phyloP scores from a whole-genome alignment of 2,797 vertebrate species.

The Otolemur crassicaudatus region DNA sequence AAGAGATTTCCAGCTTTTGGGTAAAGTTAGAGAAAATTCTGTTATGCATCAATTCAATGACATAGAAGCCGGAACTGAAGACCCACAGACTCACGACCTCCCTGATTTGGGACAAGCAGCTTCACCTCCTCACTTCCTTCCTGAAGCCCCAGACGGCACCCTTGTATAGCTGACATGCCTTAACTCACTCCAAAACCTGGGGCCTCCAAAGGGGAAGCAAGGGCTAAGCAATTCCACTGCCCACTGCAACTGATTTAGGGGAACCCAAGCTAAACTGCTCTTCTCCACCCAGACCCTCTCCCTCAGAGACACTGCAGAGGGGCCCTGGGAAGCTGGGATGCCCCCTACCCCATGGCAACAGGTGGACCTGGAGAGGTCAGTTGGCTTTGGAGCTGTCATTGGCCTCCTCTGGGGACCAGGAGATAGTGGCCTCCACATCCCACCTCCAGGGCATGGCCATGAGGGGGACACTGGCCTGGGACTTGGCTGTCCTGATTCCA shows the following conservation, averaged over 20 bases:
- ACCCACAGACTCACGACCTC: accelerated
- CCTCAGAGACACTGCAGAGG: accelerated
- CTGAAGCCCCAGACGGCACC: accelerated
- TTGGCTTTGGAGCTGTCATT: accelerated
- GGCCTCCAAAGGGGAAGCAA: too few relatives aligned
- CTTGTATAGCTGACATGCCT: accelerated
- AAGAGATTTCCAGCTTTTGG: background rate
- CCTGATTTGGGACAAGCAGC: accelerated
- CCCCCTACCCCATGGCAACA: accelerated
- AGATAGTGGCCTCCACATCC: accelerated
- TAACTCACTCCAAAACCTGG: background rate
- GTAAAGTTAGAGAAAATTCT: background rate
- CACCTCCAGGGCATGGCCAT: too few relatives aligned
- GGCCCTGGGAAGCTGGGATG: accelerated
- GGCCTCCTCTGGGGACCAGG: accelerated
- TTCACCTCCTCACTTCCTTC: accelerated
- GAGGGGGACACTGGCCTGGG: too few relatives aligned
- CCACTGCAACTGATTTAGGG: accelerated
- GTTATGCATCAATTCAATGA: accelerated
- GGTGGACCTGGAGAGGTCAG: accelerated
- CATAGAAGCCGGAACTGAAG: accelerated
- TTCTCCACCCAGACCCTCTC: background rate
- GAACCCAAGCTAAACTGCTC: accelerated
- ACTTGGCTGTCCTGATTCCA: background rate
- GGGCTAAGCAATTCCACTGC: accelerated